A percentile compares a stretch with the other conserved stretches of the same genome.
These are phyloP conservation scores for Theretra japonica DNA, from an alignment of 2,888 invertebrate genomes.

Conservation along the genomic window DNA sequence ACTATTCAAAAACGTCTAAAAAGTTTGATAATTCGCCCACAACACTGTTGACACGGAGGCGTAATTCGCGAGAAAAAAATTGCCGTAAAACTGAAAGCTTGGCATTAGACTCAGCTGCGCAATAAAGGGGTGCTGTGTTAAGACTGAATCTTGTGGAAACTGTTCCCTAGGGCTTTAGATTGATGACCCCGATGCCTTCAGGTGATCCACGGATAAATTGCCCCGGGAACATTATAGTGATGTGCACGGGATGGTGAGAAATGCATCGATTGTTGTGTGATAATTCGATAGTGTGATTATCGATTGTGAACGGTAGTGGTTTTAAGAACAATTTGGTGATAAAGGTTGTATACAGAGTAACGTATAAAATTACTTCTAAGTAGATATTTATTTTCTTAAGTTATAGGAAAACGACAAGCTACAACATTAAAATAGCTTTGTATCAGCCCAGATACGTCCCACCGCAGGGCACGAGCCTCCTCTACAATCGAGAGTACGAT, in stretches of 20 bases:
- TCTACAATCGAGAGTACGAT: too few species aligned
- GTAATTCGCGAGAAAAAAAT: slow-evolving; percentile 25
- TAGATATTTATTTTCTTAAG: too few species aligned
- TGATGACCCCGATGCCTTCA: slow-evolving; percentile 72
- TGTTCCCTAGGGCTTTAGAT: slow-evolving; percentile 69
- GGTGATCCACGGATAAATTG: slow-evolving; percentile 64
- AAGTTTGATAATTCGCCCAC: not conserved
- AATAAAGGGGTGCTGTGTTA: slow-evolving; percentile 59
- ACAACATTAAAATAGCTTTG: too few species aligned
- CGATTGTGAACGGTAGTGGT: not conserved
- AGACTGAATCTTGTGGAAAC: slow-evolving; percentile 67
- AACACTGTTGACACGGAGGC: slow-evolving; percentile 4
- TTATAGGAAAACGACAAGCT: too few species aligned
- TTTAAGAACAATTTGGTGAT: too few species aligned
- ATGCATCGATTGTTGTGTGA: slow-evolving; percentile 15
- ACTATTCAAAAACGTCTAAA: not conserved
- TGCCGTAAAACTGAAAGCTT: slow-evolving; percentile 28
- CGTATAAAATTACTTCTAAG: too few species aligned
- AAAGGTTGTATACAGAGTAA: too few species aligned
- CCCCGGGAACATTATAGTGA: slow-evolving; percentile 38
- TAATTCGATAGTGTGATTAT: slow-evolving; percentile 9
- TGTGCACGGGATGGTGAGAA: slow-evolving; percentile 27
- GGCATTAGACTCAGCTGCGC: slow-evolving; percentile 54
- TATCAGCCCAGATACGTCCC: too few species aligned
- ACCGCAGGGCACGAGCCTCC: too few species aligned